Evolutionary conservation across 2,113 vertebrate species (phyloP), one percentile per base, ranked within the genome.

Genomic region (Dolichotis patagonum): DNA sequence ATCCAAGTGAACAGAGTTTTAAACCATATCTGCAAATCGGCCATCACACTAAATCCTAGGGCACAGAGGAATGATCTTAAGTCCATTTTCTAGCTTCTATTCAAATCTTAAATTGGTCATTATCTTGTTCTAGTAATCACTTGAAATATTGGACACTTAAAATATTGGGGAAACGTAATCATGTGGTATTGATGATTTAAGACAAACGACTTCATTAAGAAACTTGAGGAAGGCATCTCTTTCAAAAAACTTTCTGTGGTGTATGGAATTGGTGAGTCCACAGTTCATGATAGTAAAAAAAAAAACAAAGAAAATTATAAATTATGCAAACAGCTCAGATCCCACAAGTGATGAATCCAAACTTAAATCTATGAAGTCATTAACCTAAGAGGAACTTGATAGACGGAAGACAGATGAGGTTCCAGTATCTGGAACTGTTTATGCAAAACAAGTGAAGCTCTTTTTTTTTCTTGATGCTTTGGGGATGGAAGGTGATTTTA

Each of bases 291-390:
- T 67, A 98, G 98, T 88, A 98, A 98, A 94, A 98, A 98, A 94
- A 98, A 98, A 94, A 98, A 98, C 94, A 98, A 97, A 91, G 98
- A 98, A 52, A 67, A 98, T 98, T 86, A 97, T 98, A 97, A 98
- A 96, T 83, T 98, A 98, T 85, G 98, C 97, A 56, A 98, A 96
- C 88, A 97, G 58, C 85, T 97, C 97, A 77, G 96, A 98, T 86
- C 97, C 98, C 80, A 98, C 96, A 1, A 97, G 98, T 87, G 97
- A 95, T 38, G 71, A 97, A 62, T 98, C 97, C 73, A 97, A 94
- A 89, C 97, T 97, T 58, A 98, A 98, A 71, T 98, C 98, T 46
- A 98, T 98, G 97, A 98, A 98, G 94, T 98, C 97, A 3, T 98
- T 97, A 17, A 98, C 97, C 1, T 98, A 98, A 13, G 98, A 98